Evolutionary conservation across 2,797 vertebrate species (phyloP).

Genomic region (Phataginus tetradactyla): DNA sequence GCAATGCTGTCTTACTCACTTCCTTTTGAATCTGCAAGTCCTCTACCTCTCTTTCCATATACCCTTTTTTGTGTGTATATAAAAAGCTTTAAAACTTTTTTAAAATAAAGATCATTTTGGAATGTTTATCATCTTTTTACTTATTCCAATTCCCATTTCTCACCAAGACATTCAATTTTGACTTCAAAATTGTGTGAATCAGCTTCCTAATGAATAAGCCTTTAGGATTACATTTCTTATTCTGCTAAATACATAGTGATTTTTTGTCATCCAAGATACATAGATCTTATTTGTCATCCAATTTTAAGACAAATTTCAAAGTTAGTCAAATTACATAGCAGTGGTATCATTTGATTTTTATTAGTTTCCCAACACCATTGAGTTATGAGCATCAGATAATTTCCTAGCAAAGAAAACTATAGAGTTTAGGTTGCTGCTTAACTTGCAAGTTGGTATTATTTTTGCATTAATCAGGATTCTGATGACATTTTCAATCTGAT

Average conservation of each 20-base stretch:
- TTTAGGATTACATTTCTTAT: neutral
- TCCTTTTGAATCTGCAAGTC: neutral
- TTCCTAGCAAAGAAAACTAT: neutral
- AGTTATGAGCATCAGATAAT: neutral
- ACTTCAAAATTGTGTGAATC: neutral
- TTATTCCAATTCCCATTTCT: slow-evolving; percentile 14
- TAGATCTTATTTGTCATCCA: neutral
- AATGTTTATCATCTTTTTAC: neutral
- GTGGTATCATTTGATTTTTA: neutral
- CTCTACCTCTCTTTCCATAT: neutral
- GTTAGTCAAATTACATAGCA: neutral
- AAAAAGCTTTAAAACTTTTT: neutral
- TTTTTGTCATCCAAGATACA: no score
- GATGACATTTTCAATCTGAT: slow-evolving; percentile 13
- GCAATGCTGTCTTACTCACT: neutral
- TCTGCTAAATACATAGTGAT: neutral
- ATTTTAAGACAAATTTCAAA: slow-evolving; percentile 43
- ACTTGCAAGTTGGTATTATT: neutral
- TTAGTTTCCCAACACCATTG: neutral
- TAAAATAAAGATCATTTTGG: neutral
- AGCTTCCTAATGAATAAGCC: neutral
- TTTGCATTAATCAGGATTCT: neutral
- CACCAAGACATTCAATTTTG: slow-evolving; percentile 10
- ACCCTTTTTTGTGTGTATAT: neutral
- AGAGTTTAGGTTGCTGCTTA: neutral